phyloP scores from a whole-genome alignment of 2,888 invertebrate genomes.

The Chesias legatella region DNA sequence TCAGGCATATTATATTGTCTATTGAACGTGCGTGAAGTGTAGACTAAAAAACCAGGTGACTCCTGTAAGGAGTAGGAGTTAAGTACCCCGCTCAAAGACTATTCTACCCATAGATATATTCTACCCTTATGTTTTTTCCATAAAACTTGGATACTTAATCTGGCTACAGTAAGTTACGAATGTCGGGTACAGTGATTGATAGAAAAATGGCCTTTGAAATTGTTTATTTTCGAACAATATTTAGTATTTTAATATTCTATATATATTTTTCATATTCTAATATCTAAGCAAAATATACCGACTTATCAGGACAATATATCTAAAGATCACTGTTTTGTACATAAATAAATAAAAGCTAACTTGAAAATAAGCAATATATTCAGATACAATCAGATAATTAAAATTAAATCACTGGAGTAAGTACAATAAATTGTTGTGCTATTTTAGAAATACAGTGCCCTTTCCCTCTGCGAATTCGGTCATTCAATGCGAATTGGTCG shows the following conservation, averaged over 20 bases:
- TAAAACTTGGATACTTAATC: too few species aligned
- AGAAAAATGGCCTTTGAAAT: conserved; percentile 34
- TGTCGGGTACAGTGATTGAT: not conserved
- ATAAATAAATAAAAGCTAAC: conserved; percentile 23
- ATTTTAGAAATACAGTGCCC: conserved; percentile 6
- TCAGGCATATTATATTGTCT: too few species aligned
- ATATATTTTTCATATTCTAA: conserved; percentile 43
- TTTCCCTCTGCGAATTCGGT: not conserved
- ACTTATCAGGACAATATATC: conserved; percentile 36
- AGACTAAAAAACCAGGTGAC: too few species aligned
- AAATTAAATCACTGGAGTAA: conserved; percentile 15
- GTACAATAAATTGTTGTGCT: conserved; percentile 24
- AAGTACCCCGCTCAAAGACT: too few species aligned
- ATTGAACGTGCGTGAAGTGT: too few species aligned
- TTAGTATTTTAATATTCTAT: conserved; percentile 39
- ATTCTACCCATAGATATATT: too few species aligned
- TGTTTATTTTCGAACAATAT: conserved; percentile 61
- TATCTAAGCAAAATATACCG: conserved; percentile 60
- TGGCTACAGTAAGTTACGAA: too few species aligned
- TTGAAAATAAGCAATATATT: conserved; percentile 5
- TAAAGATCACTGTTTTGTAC: conserved; percentile 34
- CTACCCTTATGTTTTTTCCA: too few species aligned
- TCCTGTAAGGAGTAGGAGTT: too few species aligned
- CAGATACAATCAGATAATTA: conserved; percentile 29
- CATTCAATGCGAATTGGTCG: too few species aligned